A percentile compares a stretch with the other conserved stretches of the same genome.
phyloP scores from a whole-genome alignment of 1,140 invertebrate species.

The Drosophila orena region DNA sequence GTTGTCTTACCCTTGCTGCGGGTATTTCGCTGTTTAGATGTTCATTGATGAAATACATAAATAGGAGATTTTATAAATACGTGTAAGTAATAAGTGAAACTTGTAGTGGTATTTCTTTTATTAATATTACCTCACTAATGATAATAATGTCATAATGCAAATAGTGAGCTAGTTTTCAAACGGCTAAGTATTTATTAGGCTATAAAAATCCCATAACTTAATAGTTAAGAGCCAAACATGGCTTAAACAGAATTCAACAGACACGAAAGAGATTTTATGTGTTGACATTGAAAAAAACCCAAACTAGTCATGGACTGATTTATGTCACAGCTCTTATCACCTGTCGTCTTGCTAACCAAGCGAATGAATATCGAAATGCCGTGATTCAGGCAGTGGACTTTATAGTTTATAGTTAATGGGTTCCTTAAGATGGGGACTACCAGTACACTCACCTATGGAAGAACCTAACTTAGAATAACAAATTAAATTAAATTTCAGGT shows the following conservation, averaged over 20 bases:
- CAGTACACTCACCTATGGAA: not conserved
- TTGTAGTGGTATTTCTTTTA: too few species aligned
- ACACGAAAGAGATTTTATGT: slow-evolving; percentile 5
- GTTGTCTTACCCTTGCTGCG: slow-evolving; percentile 1
- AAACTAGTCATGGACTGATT: slow-evolving; percentile 12
- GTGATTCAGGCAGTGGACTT: slow-evolving; percentile 24
- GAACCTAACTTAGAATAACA: not conserved
- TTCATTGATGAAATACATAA: not conserved
- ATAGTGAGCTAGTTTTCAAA: too few species aligned
- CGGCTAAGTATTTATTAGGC: too few species aligned
- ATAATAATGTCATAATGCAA: too few species aligned
- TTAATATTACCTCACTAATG: too few species aligned
- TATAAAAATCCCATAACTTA: not conserved
- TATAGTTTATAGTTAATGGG: slow-evolving; percentile 7
- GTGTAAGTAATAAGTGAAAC: too few species aligned
- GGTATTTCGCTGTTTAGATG: not conserved
- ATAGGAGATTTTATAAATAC: not conserved
- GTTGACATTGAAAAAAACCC: slow-evolving; percentile 30
- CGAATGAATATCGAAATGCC: slow-evolving; percentile 4
- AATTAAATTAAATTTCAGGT: not conserved
- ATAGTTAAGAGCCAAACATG: not conserved
- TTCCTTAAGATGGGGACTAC: not conserved
- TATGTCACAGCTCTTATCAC: slow-evolving; percentile 22
- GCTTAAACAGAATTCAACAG: not conserved
- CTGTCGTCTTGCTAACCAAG: not conserved